Conservation (phyloP, 2,888 invertebrate genomes). For the Tetragonula carbonaria region DNA sequence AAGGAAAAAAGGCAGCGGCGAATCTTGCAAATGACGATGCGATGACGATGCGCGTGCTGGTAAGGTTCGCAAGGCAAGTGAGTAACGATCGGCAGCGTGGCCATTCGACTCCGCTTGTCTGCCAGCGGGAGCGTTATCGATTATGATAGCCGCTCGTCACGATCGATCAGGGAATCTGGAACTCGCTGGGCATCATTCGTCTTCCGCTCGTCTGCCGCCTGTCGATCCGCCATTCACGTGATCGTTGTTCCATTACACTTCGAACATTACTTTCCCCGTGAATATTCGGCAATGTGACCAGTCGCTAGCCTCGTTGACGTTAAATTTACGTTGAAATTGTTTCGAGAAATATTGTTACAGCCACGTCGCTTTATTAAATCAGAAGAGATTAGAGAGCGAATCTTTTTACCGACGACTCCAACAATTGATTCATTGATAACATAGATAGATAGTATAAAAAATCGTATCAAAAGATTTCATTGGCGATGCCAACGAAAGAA, state of each 20-base stretch:
- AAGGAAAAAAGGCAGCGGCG: slow-evolving; percentile 53
- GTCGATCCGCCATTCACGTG: slow-evolving; percentile 29
- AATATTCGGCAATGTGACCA: background rate
- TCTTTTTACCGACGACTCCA: too few species aligned
- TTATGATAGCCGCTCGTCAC: slow-evolving; percentile 74
- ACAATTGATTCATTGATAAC: background rate
- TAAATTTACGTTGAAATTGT: background rate
- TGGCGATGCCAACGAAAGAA: too few species aligned
- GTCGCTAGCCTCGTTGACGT: background rate
- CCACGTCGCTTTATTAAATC: background rate
- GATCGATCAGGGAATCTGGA: slow-evolving; percentile 73
- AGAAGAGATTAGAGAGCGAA: too few species aligned
- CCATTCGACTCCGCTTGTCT: slow-evolving; percentile 68
- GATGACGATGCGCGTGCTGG: slow-evolving; percentile 78
- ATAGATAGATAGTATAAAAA: too few species aligned
- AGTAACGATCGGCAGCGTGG: slow-evolving; percentile 73
- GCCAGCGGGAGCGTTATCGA: slow-evolving; percentile 74
- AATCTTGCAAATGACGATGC: slow-evolving; percentile 77
- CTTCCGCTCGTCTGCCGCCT: slow-evolving; percentile 41
- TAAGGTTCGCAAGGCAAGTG: slow-evolving; percentile 71
- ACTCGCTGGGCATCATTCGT: slow-evolving; percentile 46
- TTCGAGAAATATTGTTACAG: slow-evolving; percentile 11
- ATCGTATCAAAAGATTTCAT: too few species aligned
- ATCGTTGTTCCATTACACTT: background rate
- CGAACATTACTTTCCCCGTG: background rate